Evolutionary conservation across 2,888 invertebrate genomes (phyloP), one percentile per base, ranked within the genome.

Genomic region (Eupithecia exiguata): DNA sequence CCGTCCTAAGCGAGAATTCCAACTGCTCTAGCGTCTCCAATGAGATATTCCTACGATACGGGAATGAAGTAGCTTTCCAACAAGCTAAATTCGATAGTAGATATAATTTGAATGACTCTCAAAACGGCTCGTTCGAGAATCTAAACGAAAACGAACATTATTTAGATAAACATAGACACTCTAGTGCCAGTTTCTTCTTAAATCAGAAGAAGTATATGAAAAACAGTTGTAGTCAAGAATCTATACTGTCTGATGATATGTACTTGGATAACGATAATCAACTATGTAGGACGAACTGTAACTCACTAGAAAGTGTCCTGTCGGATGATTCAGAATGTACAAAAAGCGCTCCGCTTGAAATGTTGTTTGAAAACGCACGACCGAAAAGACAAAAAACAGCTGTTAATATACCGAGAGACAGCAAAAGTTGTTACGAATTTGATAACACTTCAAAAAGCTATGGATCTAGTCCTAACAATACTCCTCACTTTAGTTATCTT

Each of bases 151-250:
- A 94, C 71, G 88, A 87, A 2, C 84, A 88, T 10, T 94, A 93
- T 83, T 86, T 96, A 63, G 96, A 96, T 72, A 95, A 95, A 1
- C 95, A 96, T 68, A 91, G 96, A 46, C 96, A 96, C 69, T 97
- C 96, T 62, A 97, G 97, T 82, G 97, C 97, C 7, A 97, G 97
- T 82, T 98, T 98, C 91, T 97, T 97, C 82, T 87, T 97, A 36
- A 97, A 97, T 72, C 96, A 96, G 72, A 95, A 96, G 79, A 95
- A 95, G 74, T 95, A 95, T 77, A 94, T 95, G 90, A 95, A 95
- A 76, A 92, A 92, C 4, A 96, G 96, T 78, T 95, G 95, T 77
- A 97, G 97, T 77, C 97, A 97, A 84, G 97, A 97, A 82, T 97
- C 97, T 35, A 95, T 97, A 49, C 85, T 97, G 9, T 97, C 97